Base-by-base conservation (phyloP, 2,888 invertebrate species). In the Meteorus cinctellus region DNA sequence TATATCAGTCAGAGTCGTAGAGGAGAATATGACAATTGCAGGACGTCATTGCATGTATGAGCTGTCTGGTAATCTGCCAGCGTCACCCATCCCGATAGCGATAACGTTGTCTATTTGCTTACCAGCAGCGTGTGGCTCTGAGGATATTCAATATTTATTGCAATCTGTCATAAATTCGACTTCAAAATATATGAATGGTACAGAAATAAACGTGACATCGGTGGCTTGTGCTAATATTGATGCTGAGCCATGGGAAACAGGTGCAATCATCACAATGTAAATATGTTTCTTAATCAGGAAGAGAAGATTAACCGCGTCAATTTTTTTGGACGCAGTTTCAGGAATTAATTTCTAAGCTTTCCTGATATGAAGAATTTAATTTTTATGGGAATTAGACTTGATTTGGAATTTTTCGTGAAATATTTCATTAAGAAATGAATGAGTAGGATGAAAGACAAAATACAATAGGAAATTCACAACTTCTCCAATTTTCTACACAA, bases 41-140 rank as follows among this genome's bases (percentile, higher is more conserved):
- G 91, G 90, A n/a, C 88, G 89, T 77, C 88, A 90, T 78, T 91
- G 91, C 78, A 85, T 89, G 74, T 83, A 89, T 48, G 81, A 76
- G 59, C 79, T 89, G 34, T 70, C 79, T 51, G 84, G 86, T 19
- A 34, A 6, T n/a, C n/a, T 67, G 16, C 14, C 48, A 5, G 5
- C 62, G 2, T 2, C 14, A 5, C 4, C 34, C 1, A 79, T 81
- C 34, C 78, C 85, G 24, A 77, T 88, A 31, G 79, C 80, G 1
- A 86, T 89, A 34, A 84, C 83, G 19, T 85, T 89, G 85, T 88
- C 90, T 1, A 86, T 90, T 48, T 91, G 91, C 79, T 78, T 91
- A 29, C 91, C 91, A n/a, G 85, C 89, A 41, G 85, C 88, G 2
- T 91, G 91, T 81, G 80, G 82, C 12, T 73, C 84, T 3, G 68